phyloP scores from a whole-genome alignment of 2,797 vertebrate species.

The Xenops minutus region DNA sequence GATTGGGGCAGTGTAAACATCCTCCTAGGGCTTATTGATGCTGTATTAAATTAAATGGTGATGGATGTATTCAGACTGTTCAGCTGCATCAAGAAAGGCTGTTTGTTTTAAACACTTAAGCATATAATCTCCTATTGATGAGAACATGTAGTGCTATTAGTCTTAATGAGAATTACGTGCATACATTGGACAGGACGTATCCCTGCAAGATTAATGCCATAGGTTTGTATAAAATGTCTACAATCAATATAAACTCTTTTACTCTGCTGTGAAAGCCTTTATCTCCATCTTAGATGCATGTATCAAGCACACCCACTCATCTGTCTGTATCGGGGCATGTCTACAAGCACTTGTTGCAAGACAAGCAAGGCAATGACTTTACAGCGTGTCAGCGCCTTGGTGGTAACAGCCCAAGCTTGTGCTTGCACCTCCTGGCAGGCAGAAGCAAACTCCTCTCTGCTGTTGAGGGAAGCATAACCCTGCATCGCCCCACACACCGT shows the following conservation, averaged over 20 bases:
- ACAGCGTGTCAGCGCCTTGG: not conserved
- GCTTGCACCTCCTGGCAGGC: not conserved
- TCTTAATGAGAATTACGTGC: constrained; percentile 52
- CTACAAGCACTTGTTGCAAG: not conserved
- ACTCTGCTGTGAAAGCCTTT: constrained; percentile 19
- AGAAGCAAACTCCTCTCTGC: not conserved
- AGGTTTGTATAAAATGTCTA: constrained; percentile 45
- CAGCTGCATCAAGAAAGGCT: constrained; percentile 55
- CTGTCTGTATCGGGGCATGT: not conserved
- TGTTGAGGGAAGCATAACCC: not conserved
- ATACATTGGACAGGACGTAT: not conserved
- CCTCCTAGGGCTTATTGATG: constrained; percentile 62
- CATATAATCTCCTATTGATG: constrained; percentile 58
- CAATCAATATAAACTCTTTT: constrained; percentile 47
- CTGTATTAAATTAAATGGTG: constrained; percentile 64
- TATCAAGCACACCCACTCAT: not conserved
- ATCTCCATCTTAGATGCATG: not conserved
- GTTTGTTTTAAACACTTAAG: constrained; percentile 66
- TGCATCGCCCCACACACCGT: fast-evolving
- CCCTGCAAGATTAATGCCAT: constrained; percentile 1
- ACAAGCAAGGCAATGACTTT: not conserved
- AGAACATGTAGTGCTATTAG: constrained; percentile 41
- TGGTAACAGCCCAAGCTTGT: not conserved
- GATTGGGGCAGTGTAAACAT: constrained; percentile 59
- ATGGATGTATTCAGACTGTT: constrained; percentile 58